Evolutionary conservation across 2,888 invertebrate species (phyloP), one percentile per base, ranked within the genome.

Genomic region (Heliconius charithonia): DNA sequence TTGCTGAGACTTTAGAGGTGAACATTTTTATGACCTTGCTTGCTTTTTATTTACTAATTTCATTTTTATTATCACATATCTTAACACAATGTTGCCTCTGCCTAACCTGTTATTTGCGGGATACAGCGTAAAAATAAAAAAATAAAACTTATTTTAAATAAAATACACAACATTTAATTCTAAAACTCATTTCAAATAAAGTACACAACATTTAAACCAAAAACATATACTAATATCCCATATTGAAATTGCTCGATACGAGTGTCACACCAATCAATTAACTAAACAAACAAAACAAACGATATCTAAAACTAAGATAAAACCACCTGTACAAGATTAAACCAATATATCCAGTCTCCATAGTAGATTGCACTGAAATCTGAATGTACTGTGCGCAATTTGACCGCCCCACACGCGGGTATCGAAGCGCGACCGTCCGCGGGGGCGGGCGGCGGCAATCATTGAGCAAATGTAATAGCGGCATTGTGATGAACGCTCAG

Each of bases 381-480:
- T 13, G 27, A 79, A 81, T 80, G 81, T 82, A 77, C 78, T 81
- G 81, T 82, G 76, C 77, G 81, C 75, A 79, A 85, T 83, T 84
- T 85, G 84, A 84, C 84, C 84, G 81, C 70, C 75, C 82, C 80
- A 82, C 74, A 81, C 82, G 81, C 83, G 82, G 79, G 83, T 82
- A 85, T 84, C 84, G 83, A 84, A 81, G 79, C 83, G 83, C 84
- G 85, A 84, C 84, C 82, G 84, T 84, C 84, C 85, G 85, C 77
- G 84, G 84, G 85, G 83, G 84, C 84, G 84, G 85, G 84, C 84
- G 85, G 90, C 87, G 91, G 90, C 92, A 93, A 94, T 94, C 94
- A 94, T 93, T 90, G 90, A 90, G 93, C 93, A 94, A 94, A 94
- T 94, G 93, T 94, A 94, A 94, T 94, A 93, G 93, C 92, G 87